These are phyloP conservation scores for Chroicocephalus ridibundus DNA, from an alignment of 2,113 vertebrate species.

Conservation along the genomic window DNA sequence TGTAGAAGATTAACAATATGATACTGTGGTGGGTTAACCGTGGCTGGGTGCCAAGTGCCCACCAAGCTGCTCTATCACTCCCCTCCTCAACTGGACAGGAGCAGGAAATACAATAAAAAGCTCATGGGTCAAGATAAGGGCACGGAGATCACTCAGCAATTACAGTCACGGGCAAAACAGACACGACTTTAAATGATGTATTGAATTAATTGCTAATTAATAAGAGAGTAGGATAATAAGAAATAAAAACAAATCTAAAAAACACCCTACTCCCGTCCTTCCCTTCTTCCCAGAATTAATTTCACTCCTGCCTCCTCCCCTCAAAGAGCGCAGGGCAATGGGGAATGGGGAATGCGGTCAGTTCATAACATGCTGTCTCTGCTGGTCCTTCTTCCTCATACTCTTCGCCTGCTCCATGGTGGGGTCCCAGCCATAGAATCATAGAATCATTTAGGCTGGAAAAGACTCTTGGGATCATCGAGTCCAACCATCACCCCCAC, in stretches of 20 bases:
- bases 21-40: not conserved
- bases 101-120: not conserved
- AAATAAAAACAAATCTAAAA: not conserved
- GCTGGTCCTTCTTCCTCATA: accelerated
- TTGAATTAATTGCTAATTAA: not conserved
- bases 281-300: not conserved
- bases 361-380: accelerated
- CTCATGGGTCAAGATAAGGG: not conserved
- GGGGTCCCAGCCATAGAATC: not conserved
- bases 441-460: too few relatives aligned
- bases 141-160: not conserved
- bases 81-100: accelerated
- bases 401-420: not conserved
- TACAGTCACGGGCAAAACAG: not conserved
- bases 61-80: not conserved
- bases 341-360: accelerated
- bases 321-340: accelerated
- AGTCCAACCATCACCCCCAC: too few relatives aligned
- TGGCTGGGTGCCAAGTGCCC: not conserved
- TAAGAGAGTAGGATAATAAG: not conserved
- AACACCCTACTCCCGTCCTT: not conserved
- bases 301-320: not conserved
- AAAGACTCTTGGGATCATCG: too few relatives aligned
- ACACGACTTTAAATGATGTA: not conserved
- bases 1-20: not conserved